Conservation (phyloP, 2,113 vertebrate species). For the Thymallus thymallus region DNA sequence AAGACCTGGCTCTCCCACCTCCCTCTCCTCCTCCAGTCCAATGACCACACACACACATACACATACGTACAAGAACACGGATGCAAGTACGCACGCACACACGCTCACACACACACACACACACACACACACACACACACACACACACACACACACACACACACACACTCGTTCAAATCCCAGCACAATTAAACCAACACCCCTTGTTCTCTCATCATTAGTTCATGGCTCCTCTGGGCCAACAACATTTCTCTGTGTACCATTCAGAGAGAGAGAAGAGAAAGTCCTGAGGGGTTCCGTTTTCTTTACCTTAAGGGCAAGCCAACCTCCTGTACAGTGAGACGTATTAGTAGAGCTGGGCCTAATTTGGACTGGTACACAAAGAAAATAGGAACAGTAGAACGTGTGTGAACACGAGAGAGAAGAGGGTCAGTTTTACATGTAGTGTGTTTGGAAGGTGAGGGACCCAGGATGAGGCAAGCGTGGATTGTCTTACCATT, state of each 20-base stretch:
- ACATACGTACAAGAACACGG: too few species aligned
- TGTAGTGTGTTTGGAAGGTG: constrained; percentile 23
- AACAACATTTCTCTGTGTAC: not conserved
- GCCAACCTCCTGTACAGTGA: not conserved
- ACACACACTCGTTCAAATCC: not conserved
- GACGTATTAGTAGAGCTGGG: constrained; percentile 2
- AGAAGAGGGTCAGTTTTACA: constrained; percentile 30
- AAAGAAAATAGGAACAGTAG: constrained; percentile 8
- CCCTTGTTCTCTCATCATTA: not conserved
- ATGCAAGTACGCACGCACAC: not conserved
- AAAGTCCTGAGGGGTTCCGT: not conserved
- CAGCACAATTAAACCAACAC: not conserved
- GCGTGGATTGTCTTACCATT: constrained; percentile 72
- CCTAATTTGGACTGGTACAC: constrained; percentile 27
- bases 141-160: not conserved
- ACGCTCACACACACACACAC: not conserved
- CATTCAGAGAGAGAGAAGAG: constrained; percentile 1
- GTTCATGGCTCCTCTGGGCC: not conserved
- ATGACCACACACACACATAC: too few species aligned
- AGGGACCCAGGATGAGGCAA: constrained; percentile 62
- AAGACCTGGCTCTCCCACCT: constrained; percentile 21
- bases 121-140: not conserved
- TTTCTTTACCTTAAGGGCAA: constrained; percentile 2
- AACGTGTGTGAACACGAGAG: constrained; percentile 14
- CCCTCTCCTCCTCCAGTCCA: constrained; percentile 8